Evolutionary conservation across 2,113 vertebrate genomes (phyloP).

Genomic region (Prunella himalayana): DNA sequence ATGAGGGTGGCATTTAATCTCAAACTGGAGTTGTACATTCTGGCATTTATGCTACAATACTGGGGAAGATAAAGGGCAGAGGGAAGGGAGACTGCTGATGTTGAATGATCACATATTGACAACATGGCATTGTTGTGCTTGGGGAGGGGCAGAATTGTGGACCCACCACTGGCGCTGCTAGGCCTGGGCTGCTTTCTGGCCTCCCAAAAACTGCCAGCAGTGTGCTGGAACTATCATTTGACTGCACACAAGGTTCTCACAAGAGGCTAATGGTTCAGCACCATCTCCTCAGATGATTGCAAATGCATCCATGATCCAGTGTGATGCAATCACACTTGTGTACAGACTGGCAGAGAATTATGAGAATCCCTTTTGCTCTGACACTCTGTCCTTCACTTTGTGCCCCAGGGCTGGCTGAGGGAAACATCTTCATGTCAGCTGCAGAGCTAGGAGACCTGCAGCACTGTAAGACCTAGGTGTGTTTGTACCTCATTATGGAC

Average conservation of each 20-base stretch:
- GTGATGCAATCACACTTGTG: not conserved
- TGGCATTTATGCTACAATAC: conserved; percentile 6
- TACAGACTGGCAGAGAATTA: not conserved
- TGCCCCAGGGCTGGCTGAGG: not conserved
- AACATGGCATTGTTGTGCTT: conserved; percentile 14
- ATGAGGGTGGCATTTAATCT: conserved; percentile 37
- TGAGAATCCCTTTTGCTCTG: not conserved
- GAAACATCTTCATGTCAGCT: not conserved
- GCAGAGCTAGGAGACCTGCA: not conserved
- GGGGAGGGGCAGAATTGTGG: not conserved
- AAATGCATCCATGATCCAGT: not conserved
- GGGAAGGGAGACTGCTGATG: not conserved
- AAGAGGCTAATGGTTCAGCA: not conserved
- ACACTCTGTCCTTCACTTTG: not conserved
- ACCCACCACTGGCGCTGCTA: not conserved
- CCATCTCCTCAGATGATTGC: not conserved
- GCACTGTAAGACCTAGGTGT: not conserved
- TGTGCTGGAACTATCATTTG: not conserved
- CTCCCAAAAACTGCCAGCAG: not conserved
- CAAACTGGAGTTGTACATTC: not conserved
- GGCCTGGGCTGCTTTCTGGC: not conserved
- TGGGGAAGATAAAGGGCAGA: not conserved
- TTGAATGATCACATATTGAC: conserved; percentile 54
- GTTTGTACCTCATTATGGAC: not conserved
- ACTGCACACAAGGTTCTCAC: not conserved